phyloP scores from a whole-genome alignment of 2,888 invertebrate species.

The Caenorhabditis afra region DNA sequence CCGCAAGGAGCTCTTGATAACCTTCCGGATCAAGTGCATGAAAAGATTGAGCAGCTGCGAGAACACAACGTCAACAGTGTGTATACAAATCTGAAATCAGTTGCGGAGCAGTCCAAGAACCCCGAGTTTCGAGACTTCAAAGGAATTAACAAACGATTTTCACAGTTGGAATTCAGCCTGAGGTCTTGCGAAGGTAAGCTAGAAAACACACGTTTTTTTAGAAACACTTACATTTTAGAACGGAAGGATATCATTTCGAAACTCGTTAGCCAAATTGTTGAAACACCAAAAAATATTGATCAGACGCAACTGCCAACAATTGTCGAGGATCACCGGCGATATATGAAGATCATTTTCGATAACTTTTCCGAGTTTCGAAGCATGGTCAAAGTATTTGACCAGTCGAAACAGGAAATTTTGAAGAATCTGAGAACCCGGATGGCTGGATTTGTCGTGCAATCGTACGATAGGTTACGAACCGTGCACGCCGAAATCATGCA shows the following conservation, averaged over 20 bases:
- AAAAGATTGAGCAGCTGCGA: conserved; percentile 63
- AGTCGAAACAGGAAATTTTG: conserved; percentile 74
- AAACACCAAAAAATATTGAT: conserved; percentile 56
- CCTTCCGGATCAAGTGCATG: conserved; percentile 58
- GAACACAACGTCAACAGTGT: conserved; percentile 47
- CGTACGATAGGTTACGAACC: conserved; percentile 71
- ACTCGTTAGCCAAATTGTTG: conserved; percentile 39
- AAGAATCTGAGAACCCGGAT: conserved; percentile 70
- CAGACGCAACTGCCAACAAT: conserved; percentile 31
- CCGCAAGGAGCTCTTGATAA: conserved; percentile 62
- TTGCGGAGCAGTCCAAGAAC: conserved; percentile 65
- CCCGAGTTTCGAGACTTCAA: conserved; percentile 73
- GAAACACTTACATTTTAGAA: conserved; percentile 37
- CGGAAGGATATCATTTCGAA: conserved; percentile 43
- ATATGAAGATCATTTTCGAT: conserved; percentile 48
- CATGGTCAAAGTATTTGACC: conserved; percentile 65
- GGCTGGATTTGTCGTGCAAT: conserved; percentile 66
- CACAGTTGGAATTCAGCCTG: conserved; percentile 70
- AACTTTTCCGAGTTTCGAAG: conserved; percentile 62
- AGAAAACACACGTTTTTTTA: not conserved
- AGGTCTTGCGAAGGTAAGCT: conserved; percentile 39
- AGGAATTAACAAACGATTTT: conserved; percentile 76
- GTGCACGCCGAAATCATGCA: conserved; percentile 69
- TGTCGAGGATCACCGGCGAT: conserved; percentile 52
- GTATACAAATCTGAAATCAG: conserved; percentile 48